phyloP scores from a whole-genome alignment of 2,113 vertebrate species.

The Myiopsitta monachus region DNA sequence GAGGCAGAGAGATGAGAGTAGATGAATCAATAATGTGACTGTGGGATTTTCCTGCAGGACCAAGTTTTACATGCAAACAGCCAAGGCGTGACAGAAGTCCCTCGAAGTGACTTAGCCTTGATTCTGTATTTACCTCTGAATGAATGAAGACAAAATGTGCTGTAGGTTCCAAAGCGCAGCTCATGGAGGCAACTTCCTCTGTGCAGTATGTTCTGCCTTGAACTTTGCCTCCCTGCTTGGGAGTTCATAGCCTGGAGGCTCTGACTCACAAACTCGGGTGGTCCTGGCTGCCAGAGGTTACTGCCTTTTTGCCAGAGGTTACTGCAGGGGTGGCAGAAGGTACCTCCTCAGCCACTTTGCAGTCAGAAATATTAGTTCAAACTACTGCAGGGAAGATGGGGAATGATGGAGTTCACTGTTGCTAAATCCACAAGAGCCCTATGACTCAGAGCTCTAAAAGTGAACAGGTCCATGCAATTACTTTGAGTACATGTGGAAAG shows the following conservation, averaged over 20 bases:
- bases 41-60: background rate
- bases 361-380: background rate
- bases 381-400: background rate
- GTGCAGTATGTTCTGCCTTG: slow-evolving; percentile 5
- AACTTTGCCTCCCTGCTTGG: background rate
- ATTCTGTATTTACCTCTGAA: background rate
- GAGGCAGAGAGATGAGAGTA: background rate
- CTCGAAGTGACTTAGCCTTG: background rate
- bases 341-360: background rate
- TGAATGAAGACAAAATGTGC: background rate
- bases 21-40: background rate
- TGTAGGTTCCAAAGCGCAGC: background rate
- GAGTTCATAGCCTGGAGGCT: background rate
- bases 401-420: background rate
- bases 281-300: background rate
- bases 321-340: background rate
- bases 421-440: background rate
- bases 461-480: background rate
- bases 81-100: background rate
- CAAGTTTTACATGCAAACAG: background rate
- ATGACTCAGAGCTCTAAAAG: background rate
- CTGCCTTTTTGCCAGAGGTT: background rate
- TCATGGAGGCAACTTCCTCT: background rate
- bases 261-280: background rate
- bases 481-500: background rate